phyloP scores from a whole-genome alignment of 2,113 vertebrate genomes.

The Labeo rohita region DNA sequence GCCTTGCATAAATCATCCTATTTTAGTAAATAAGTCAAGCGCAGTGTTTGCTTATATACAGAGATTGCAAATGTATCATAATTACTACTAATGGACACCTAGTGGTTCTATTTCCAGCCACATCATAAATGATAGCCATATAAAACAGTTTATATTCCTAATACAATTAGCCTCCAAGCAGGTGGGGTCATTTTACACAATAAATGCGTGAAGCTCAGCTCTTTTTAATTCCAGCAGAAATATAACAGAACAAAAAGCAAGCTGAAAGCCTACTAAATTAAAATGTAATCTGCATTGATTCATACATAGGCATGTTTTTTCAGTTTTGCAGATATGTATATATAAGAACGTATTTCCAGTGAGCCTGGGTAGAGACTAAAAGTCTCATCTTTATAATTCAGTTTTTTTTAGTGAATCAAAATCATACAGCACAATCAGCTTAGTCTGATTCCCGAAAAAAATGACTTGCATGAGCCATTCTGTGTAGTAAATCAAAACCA shows the following conservation, averaged over 20 bases:
- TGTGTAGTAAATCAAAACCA: background rate
- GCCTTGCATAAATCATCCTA: background rate
- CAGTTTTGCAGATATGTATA: no score
- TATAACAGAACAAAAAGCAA: background rate
- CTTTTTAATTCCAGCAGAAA: background rate
- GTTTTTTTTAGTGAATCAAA: background rate
- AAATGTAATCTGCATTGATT: background rate
- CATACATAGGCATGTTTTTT: no score
- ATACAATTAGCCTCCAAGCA: conserved; percentile 29
- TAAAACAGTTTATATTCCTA: conserved; percentile 31
- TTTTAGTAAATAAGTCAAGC: background rate
- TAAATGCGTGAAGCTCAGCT: background rate
- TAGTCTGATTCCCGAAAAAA: background rate
- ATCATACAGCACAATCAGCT: background rate
- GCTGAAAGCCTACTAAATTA: background rate
- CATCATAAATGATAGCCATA: conserved; percentile 16
- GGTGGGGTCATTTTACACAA: conserved; percentile 13
- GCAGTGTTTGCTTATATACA: background rate
- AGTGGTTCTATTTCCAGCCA: conserved; percentile 27
- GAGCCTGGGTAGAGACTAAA: no score
- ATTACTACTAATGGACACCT: background rate
- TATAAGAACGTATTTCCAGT: no score
- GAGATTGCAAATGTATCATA: background rate
- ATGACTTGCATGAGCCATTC: background rate
- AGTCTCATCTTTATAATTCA: no score